Evolutionary conservation across 2,888 invertebrate species (phyloP).

Genomic region (Drosophila nr. perissopoda): DNA sequence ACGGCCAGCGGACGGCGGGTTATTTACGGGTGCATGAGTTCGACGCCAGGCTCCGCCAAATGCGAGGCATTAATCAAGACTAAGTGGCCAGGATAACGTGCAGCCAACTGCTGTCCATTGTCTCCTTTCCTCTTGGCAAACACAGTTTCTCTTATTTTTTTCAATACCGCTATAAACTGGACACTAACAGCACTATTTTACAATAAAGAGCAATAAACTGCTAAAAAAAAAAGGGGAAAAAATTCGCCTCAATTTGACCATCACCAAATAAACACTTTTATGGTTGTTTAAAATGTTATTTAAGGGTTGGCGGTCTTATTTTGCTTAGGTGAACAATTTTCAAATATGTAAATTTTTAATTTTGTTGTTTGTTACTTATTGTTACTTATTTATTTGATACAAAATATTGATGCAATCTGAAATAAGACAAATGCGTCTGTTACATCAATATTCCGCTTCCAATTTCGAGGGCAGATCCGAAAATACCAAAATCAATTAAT

Average conservation of each 20-base stretch:
- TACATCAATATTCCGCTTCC: neutral
- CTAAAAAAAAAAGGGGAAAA: neutral
- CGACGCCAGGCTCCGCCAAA: slow-evolving; percentile 32
- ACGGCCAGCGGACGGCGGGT: slow-evolving; percentile 19
- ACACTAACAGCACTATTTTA: slow-evolving; percentile 5
- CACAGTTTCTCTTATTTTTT: slow-evolving; percentile 1
- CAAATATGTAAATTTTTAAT: neutral
- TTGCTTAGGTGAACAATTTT: neutral
- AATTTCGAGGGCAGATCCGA: neutral
- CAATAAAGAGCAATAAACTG: neutral
- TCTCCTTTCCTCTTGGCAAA: slow-evolving; percentile 25
- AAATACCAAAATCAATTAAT: neutral
- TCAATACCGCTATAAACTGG: slow-evolving; percentile 33
- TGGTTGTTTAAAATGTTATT: neutral
- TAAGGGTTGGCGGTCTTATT: neutral
- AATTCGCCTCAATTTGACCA: neutral
- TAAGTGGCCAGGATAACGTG: slow-evolving; percentile 72
- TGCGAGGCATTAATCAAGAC: slow-evolving; percentile 73
- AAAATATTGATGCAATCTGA: neutral
- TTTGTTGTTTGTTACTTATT: neutral
- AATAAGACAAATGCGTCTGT: neutral
- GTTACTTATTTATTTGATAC: neutral
- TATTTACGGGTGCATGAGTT: slow-evolving; percentile 45
- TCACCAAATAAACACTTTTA: neutral
- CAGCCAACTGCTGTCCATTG: slow-evolving; percentile 39